These are phyloP conservation scores for Amniataba percoides DNA, from an alignment of 2,797 vertebrate genomes.

Conservation along the genomic window DNA sequence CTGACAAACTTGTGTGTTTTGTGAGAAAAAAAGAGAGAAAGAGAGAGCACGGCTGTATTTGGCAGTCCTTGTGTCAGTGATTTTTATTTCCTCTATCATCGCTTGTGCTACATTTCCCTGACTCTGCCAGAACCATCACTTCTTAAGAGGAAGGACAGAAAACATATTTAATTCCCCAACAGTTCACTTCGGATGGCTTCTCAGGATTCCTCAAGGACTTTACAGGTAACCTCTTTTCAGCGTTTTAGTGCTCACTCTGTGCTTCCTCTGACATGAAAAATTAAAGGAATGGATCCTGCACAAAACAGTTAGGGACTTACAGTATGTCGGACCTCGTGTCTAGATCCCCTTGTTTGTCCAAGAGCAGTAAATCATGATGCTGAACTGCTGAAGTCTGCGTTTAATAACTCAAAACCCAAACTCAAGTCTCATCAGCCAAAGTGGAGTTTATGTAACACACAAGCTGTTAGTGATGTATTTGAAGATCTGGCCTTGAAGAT, in stretches of 20 bases:
- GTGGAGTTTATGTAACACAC: slow-evolving; percentile 52
- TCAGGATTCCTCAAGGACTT: slow-evolving; percentile 72
- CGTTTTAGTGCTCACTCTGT: slow-evolving; percentile 61
- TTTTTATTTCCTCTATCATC: slow-evolving; percentile 73
- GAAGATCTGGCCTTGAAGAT: slow-evolving; percentile 66
- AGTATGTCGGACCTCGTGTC: slow-evolving; percentile 47
- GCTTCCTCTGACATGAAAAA: slow-evolving; percentile 70
- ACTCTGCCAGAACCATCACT: slow-evolving; percentile 64
- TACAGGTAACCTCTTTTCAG: slow-evolving; percentile 63
- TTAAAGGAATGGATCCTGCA: slow-evolving; percentile 60
- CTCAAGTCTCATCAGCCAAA: slow-evolving; percentile 35
- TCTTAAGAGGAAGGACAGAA: slow-evolving; percentile 63
- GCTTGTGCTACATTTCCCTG: slow-evolving; percentile 65
- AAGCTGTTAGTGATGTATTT: slow-evolving; percentile 61
- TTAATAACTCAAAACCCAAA: slow-evolving; percentile 37
- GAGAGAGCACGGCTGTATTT: slow-evolving; percentile 39
- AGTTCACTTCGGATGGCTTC: slow-evolving; percentile 72
- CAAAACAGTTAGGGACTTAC: slow-evolving; percentile 51
- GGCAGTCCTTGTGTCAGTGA: slow-evolving; percentile 65
- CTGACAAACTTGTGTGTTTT: slow-evolving; percentile 68
- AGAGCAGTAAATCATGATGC: slow-evolving; percentile 44
- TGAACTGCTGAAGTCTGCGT: slow-evolving; percentile 31
- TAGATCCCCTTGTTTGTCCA: slow-evolving; percentile 35
- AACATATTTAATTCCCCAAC: slow-evolving; percentile 76
- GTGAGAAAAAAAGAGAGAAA: slow-evolving; percentile 36